phyloP scores from a whole-genome alignment of 2,888 invertebrate species.

The Drosophila seclusa region DNA sequence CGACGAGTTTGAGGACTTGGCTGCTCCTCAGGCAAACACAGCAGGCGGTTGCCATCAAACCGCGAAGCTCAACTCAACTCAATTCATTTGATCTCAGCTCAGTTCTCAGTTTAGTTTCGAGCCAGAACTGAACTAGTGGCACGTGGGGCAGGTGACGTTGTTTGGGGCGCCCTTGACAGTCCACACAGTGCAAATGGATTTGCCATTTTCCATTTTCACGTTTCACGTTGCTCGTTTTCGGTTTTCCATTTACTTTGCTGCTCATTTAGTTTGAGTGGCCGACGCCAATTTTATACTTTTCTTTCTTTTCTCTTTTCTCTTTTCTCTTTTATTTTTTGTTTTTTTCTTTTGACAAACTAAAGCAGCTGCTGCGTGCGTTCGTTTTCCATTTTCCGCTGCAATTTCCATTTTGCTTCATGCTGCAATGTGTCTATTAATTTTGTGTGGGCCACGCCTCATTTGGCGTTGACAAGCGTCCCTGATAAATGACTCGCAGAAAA shows the following conservation, averaged over 20 bases:
- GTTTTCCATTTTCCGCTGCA: conserved; percentile 33
- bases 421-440: conserved; percentile 67
- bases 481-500: conserved; percentile 58
- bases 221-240: background rate
- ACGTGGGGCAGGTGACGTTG: conserved; percentile 40
- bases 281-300: conserved; percentile 43
- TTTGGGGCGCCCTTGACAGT: conserved; percentile 56
- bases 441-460: conserved; percentile 46
- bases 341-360: conserved; percentile 43
- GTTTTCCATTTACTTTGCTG: conserved; percentile 66
- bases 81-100: conserved; percentile 11
- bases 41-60: conserved; percentile 43
- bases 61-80: conserved; percentile 37
- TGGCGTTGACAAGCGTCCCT: conserved; percentile 62
- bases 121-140: background rate
- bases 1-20: background rate
- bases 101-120: conserved; percentile 14
- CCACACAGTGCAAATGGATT: conserved; percentile 75
- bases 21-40: conserved; percentile 35
- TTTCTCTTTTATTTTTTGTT: background rate
- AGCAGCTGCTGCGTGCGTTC: conserved; percentile 24
- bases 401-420: conserved; percentile 29
- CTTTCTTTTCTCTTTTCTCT: background rate
- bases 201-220: conserved; percentile 45
- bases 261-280: conserved; percentile 63